These are phyloP conservation scores for Nannobrachium achirus DNA, from an alignment of 2,113 vertebrate species.

Conservation along the genomic window DNA sequence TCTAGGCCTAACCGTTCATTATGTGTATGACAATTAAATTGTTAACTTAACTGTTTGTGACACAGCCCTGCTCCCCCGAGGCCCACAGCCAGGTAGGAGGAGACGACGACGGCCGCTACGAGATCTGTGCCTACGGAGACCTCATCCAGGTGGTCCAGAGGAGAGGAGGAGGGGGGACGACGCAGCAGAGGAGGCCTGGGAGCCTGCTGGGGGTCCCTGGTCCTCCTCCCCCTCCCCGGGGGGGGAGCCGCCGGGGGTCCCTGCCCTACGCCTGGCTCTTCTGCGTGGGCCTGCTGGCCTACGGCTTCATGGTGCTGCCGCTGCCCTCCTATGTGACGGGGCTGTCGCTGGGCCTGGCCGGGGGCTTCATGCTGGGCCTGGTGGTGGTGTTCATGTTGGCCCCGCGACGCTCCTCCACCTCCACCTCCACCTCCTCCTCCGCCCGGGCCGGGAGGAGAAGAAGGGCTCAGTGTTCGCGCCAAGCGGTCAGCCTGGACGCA, in stretches of 20 bases:
- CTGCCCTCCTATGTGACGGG: conserved; percentile 83
- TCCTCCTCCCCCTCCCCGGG: not conserved
- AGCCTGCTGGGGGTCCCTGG: no score
- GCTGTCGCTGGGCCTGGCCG: conserved; percentile 81
- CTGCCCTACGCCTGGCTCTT: conserved; percentile 78
- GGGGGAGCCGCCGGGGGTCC: conserved; percentile 6
- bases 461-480: no score
- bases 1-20: no score
- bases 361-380: conserved; percentile 84
- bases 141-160: conserved; percentile 80
- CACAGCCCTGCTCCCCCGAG: conserved; percentile 33
- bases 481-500: not conserved
- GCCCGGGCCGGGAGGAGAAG: no score
- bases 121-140: conserved; percentile 81
- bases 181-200: no score
- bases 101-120: conserved; percentile 58
- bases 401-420: conserved; percentile 17
- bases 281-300: conserved; percentile 78
- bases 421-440: not conserved
- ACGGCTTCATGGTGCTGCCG: conserved; percentile 84
- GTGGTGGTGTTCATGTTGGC: conserved; percentile 76
- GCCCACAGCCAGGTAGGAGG: conserved; percentile 9
- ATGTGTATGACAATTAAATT: no score
- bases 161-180: not conserved
- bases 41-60: no score